phyloP scores from a whole-genome alignment of 2,888 invertebrate genomes.

The Pyrochroa serraticornis region DNA sequence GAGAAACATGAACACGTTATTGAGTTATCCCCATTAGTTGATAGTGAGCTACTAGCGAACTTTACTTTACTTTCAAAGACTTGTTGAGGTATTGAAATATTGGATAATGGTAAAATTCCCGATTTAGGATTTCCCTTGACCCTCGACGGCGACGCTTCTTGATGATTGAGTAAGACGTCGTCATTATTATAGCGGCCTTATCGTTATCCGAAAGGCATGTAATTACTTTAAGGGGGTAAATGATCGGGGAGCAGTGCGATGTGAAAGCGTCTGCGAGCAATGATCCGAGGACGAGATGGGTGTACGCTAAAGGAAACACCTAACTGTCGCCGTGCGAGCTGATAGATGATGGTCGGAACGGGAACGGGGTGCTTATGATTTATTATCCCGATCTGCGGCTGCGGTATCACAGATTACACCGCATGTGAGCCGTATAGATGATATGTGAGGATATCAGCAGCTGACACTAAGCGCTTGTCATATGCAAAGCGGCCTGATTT shows the following conservation, averaged over 20 bases:
- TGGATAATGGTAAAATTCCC: too few relatives aligned
- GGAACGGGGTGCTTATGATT: conserved; percentile 53
- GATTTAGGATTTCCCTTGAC: too few relatives aligned
- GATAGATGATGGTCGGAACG: conserved; percentile 51
- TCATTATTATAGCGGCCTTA: conserved; percentile 1
- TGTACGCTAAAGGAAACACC: conserved; percentile 28
- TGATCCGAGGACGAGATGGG: conserved; percentile 16
- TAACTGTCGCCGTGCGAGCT: conserved; percentile 37
- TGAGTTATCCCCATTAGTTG: too few relatives aligned
- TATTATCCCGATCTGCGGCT: conserved; percentile 55
- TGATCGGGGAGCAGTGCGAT: conserved; percentile 5
- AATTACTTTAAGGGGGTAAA: conserved; percentile 14
- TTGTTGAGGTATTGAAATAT: too few relatives aligned
- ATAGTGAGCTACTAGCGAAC: too few relatives aligned
- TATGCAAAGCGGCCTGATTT: conserved; percentile 42
- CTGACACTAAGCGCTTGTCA: conserved; percentile 53
- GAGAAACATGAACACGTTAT: too few relatives aligned
- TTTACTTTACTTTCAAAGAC: too few relatives aligned
- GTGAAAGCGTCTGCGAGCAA: conserved; percentile 6
- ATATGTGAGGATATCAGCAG: conserved; percentile 55
- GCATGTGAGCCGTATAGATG: conserved; percentile 54
- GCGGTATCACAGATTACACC: conserved; percentile 56
- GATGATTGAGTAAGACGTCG: background rate
- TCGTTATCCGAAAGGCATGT: conserved; percentile 5
- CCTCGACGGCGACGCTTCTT: background rate